A percentile compares a stretch with the other conserved stretches of the same genome.
These are phyloP conservation scores for Drosophila grimshawi DNA, from an alignment of 1,140 invertebrate genomes.

Conservation along the genomic window DNA sequence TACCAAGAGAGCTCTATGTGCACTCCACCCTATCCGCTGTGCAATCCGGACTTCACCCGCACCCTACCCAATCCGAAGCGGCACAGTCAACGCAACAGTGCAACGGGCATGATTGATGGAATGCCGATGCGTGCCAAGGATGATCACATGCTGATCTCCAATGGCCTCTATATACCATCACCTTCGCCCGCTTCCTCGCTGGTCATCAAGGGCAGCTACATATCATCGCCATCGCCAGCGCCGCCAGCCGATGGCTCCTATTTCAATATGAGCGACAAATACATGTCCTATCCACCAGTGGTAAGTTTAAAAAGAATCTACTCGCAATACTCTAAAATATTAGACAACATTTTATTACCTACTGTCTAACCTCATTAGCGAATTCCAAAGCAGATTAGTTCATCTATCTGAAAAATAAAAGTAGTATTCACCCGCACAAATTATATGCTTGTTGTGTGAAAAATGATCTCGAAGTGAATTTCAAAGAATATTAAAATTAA, in stretches of 20 bases:
- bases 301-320: conserved; percentile 74
- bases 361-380: too few relatives aligned
- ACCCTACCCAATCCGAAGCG: conserved; percentile 78
- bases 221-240: conserved; percentile 87
- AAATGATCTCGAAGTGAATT: background rate
- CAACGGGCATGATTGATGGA: conserved; percentile 70
- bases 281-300: conserved; percentile 88
- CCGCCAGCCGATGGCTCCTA: conserved; percentile 91
- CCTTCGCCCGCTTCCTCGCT: conserved; percentile 78
- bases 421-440: too few relatives aligned
- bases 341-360: too few relatives aligned
- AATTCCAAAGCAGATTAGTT: too few relatives aligned
- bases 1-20: conserved; percentile 83
- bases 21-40: conserved; percentile 75
- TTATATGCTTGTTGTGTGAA: background rate
- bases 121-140: conserved; percentile 78
- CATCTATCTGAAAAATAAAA: too few relatives aligned
- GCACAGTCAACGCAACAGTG: conserved; percentile 75
- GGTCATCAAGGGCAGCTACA: conserved; percentile 84
- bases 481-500: background rate
- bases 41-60: conserved; percentile 79
- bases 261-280: conserved; percentile 91
- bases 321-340: background rate
- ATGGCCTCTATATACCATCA: conserved; percentile 76
- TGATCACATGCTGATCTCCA: conserved; percentile 80